Evolutionary conservation across 2,113 vertebrate species (phyloP).

Genomic region (Chaetura pelagica): DNA sequence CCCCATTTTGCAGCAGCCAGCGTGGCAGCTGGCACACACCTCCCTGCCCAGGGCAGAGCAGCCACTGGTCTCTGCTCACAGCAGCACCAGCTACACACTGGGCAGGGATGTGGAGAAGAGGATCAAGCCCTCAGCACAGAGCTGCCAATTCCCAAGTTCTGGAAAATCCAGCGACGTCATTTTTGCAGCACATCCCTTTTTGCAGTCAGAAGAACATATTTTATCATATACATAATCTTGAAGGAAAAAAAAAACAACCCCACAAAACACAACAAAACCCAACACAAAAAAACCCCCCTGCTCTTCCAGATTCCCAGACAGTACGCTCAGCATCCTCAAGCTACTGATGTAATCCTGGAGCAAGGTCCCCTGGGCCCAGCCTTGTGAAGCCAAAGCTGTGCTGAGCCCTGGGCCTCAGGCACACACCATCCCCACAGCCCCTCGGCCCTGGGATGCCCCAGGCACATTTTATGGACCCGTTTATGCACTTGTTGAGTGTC

Average conservation of each 20-base stretch:
- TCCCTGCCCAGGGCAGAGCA: not conserved
- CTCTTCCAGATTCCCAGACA: conserved; percentile 70
- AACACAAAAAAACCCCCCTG: not conserved
- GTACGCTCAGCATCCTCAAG: conserved; percentile 66
- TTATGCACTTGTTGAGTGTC: not conserved
- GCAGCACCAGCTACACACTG: fast-evolving
- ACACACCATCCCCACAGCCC: not conserved
- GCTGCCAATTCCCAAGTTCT: not conserved
- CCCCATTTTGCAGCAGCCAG: not conserved
- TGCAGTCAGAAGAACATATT: conserved; percentile 20
- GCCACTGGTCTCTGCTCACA: not conserved
- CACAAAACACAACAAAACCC: too few species aligned
- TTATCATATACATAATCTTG: conserved; percentile 13
- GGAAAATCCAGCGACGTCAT: fast-evolving
- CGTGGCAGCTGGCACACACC: not conserved
- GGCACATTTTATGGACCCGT: not conserved
- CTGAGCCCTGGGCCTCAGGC: not conserved
- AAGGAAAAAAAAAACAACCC: not conserved
- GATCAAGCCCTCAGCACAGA: not conserved
- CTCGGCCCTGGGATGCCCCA: fast-evolving
- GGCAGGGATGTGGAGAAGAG: not conserved
- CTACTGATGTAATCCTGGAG: conserved; percentile 57
- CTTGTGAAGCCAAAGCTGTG: not conserved
- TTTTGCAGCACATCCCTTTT: not conserved
- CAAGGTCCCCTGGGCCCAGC: conserved; percentile 1